A percentile compares a stretch with the other conserved stretches of the same genome.
phyloP scores from a whole-genome alignment of 2,888 invertebrate species.

The Leptarthrus brevirostris region DNA sequence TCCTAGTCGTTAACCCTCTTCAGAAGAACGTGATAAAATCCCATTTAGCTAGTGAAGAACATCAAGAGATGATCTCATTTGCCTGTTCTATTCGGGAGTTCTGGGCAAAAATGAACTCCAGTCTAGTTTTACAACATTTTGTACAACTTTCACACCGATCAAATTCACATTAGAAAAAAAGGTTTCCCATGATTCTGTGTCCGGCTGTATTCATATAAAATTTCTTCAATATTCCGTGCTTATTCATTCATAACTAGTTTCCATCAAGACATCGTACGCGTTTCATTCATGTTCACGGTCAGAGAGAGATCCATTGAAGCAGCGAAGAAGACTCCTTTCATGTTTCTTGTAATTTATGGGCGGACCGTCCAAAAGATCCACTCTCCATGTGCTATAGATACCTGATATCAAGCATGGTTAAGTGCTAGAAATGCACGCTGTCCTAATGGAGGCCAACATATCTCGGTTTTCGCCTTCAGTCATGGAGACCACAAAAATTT shows the following conservation, averaged over 20 bases:
- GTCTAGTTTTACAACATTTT: slow-evolving; percentile 9
- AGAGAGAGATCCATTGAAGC: slow-evolving; percentile 24
- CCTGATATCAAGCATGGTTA: slow-evolving; percentile 18
- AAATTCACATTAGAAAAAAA: slow-evolving; percentile 3
- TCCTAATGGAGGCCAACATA: slow-evolving; percentile 36
- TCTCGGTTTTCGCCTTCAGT: slow-evolving; percentile 3
- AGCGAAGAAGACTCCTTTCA: slow-evolving; percentile 36
- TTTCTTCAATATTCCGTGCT: slow-evolving; percentile 21
- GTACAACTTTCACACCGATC: slow-evolving; percentile 7
- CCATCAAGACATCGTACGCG: slow-evolving; percentile 25
- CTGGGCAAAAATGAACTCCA: background rate
- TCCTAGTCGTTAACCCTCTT: slow-evolving; percentile 21
- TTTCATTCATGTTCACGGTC: slow-evolving; percentile 36
- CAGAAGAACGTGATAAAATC: slow-evolving; percentile 36
- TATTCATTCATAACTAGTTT: slow-evolving; percentile 45
- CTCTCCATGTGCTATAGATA: slow-evolving; percentile 27
- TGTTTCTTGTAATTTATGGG: slow-evolving; percentile 44
- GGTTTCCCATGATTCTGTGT: slow-evolving; percentile 7
- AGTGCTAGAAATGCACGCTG: slow-evolving; percentile 36
- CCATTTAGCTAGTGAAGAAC: slow-evolving; percentile 10
- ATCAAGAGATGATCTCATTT: slow-evolving; percentile 18
- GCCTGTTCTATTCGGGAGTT: background rate
- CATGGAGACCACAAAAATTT: slow-evolving; percentile 35
- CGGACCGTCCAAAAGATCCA: slow-evolving; percentile 16
- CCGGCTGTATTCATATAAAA: background rate